Evolutionary conservation across 2,888 invertebrate species (phyloP).

Genomic region (Cybosia mesomella): DNA sequence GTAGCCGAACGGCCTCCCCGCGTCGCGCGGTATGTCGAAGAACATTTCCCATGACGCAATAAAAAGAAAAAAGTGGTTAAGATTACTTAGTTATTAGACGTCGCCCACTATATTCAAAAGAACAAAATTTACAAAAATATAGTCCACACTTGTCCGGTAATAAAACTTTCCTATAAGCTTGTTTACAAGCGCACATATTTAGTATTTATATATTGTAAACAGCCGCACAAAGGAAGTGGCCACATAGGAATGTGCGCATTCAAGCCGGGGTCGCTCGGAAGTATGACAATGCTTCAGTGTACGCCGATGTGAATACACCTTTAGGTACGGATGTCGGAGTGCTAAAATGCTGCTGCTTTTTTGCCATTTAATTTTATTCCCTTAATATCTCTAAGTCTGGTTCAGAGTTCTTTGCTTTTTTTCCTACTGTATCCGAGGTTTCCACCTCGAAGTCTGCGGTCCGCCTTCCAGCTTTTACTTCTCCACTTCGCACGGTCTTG

Average conservation of each 20-base stretch:
- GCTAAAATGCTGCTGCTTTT: conserved; percentile 62
- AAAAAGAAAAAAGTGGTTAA: neutral
- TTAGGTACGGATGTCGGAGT: conserved; percentile 62
- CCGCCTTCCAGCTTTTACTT: too few species aligned
- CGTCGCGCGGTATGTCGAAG: too few species aligned
- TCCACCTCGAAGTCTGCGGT: too few species aligned
- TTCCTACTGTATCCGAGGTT: too few species aligned
- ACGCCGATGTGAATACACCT: conserved; percentile 77
- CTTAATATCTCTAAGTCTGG: too few species aligned
- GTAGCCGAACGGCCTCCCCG: too few species aligned
- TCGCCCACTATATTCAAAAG: conserved; percentile 13
- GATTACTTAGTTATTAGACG: neutral
- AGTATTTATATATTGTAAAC: conserved; percentile 79
- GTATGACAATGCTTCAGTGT: conserved; percentile 81
- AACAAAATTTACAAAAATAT: conserved; percentile 43
- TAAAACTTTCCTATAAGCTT: conserved; percentile 74
- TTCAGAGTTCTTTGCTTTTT: neutral
- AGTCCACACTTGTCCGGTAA: conserved; percentile 52
- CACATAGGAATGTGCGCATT: conserved; percentile 71
- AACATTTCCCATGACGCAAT: too few species aligned
- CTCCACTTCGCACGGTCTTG: too few species aligned
- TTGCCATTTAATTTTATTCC: conserved; percentile 18
- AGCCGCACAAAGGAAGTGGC: conserved; percentile 72
- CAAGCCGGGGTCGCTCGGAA: conserved; percentile 72
- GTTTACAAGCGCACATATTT: conserved; percentile 74